Conservation (phyloP, 2,797 vertebrate genomes). For the Australoheros facetus region DNA sequence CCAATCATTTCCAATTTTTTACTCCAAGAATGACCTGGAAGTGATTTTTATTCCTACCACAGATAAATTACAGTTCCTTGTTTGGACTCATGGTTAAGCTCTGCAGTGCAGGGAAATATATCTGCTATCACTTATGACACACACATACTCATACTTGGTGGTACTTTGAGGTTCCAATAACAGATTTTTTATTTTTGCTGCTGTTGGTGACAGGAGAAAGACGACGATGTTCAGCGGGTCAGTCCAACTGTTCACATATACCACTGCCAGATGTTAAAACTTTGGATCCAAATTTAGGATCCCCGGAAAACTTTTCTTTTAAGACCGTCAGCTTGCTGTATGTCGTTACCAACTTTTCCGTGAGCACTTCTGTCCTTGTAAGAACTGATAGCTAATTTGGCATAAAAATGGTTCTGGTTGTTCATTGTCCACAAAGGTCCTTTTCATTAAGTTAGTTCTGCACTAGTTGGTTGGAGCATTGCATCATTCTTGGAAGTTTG, state of each 20-base stretch:
- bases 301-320: background rate
- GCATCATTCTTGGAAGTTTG: background rate
- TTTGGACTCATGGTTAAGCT: background rate
- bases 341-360: fast-evolving
- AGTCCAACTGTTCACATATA: background rate
- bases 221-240: background rate
- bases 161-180: background rate
- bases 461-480: background rate
- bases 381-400: background rate
- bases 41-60: no score
- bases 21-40: background rate
- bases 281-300: background rate
- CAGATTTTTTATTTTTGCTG: background rate
- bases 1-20: background rate
- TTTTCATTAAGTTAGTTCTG: background rate
- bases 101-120: background rate
- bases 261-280: background rate
- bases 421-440: background rate
- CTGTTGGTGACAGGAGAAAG: background rate
- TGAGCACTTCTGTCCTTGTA: background rate
- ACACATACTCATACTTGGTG: background rate
- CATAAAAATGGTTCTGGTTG: background rate
- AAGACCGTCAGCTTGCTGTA: background rate
- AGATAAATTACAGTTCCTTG: background rate
- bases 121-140: background rate